Conservation (phyloP, 2,888 invertebrate genomes). For the Carcina quercana region DNA sequence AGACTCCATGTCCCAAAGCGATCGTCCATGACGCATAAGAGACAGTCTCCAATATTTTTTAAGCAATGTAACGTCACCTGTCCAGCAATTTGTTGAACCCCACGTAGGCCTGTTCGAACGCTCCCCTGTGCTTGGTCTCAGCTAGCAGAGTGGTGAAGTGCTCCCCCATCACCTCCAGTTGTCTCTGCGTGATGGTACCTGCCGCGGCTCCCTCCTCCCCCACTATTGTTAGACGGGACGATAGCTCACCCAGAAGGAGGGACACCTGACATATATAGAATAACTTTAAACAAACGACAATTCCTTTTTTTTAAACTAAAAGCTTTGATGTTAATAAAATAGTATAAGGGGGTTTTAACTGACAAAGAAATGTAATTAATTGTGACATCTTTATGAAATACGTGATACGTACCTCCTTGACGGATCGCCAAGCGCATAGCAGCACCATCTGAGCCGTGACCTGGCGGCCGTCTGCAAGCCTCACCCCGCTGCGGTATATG, state of each 20-base stretch:
- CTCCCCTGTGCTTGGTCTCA: slow-evolving; percentile 93
- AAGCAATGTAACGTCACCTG: slow-evolving; percentile 52
- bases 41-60: too few relatives aligned
- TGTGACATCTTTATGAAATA: not conserved
- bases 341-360: too few relatives aligned
- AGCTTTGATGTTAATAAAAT: too few relatives aligned
- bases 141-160: slow-evolving; percentile 79
- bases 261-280: slow-evolving; percentile 54
- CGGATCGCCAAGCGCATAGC: slow-evolving; percentile 94
- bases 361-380: too few relatives aligned
- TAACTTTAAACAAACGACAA: too few relatives aligned
- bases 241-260: slow-evolving; percentile 79
- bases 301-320: too few relatives aligned
- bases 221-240: slow-evolving; percentile 61
- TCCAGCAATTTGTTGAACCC: slow-evolving; percentile 87
- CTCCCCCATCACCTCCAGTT: slow-evolving; percentile 76
- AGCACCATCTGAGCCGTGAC: slow-evolving; percentile 89
- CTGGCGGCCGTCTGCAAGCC: slow-evolving; percentile 36
- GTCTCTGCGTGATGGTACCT: slow-evolving; percentile 54
- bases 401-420: slow-evolving; percentile 82
- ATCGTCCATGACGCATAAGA: too few relatives aligned
- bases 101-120: slow-evolving; percentile 96
- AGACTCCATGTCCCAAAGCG: too few relatives aligned
- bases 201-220: slow-evolving; percentile 14
- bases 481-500: slow-evolving; percentile 40